These are phyloP conservation scores for Drosophila elegans DNA, from an alignment of 1,140 invertebrate species.

Conservation along the genomic window DNA sequence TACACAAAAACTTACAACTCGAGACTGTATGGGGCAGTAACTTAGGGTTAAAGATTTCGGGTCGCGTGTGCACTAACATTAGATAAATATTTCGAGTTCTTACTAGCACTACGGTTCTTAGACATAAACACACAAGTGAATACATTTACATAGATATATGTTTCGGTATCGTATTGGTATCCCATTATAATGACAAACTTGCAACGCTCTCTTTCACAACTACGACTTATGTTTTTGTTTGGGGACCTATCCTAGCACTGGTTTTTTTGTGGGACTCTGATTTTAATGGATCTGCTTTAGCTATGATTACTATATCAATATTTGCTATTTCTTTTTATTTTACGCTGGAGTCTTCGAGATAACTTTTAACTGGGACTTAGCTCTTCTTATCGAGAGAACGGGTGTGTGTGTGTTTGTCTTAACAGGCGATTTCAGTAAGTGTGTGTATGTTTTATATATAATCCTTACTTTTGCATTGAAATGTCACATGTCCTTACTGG, in stretches of 20 bases:
- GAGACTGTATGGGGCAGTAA: slow-evolving; percentile 33
- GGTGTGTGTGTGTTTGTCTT: slow-evolving; percentile 18
- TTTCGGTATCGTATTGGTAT: slow-evolving; percentile 35
- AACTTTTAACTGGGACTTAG: slow-evolving; percentile 38
- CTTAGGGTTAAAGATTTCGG: slow-evolving; percentile 24
- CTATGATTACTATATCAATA: slow-evolving; percentile 37
- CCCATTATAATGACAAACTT: slow-evolving; percentile 46
- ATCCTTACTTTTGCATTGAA: slow-evolving; percentile 69
- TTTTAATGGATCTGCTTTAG: slow-evolving; percentile 35
- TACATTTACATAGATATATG: slow-evolving; percentile 68
- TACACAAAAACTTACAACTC: slow-evolving; percentile 66
- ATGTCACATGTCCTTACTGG: slow-evolving; percentile 68
- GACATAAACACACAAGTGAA: slow-evolving; percentile 67
- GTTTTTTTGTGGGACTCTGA: slow-evolving; percentile 4
- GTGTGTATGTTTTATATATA: slow-evolving; percentile 28
- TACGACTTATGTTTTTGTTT: slow-evolving; percentile 24
- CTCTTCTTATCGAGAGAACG: slow-evolving; percentile 7
- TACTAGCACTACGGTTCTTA: slow-evolving; percentile 70
- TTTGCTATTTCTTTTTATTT: slow-evolving; percentile 10
- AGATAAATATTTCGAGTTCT: slow-evolving; percentile 66
- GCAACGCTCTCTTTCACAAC: slow-evolving; percentile 32
- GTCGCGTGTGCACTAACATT: slow-evolving; percentile 70
- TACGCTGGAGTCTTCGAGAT: slow-evolving; percentile 7
- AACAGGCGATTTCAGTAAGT: slow-evolving; percentile 29
- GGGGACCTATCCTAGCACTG: slow-evolving; percentile 28